Evolutionary conservation across 2,797 vertebrate genomes (phyloP).

Genomic region (Enteromius argenteus): DNA sequence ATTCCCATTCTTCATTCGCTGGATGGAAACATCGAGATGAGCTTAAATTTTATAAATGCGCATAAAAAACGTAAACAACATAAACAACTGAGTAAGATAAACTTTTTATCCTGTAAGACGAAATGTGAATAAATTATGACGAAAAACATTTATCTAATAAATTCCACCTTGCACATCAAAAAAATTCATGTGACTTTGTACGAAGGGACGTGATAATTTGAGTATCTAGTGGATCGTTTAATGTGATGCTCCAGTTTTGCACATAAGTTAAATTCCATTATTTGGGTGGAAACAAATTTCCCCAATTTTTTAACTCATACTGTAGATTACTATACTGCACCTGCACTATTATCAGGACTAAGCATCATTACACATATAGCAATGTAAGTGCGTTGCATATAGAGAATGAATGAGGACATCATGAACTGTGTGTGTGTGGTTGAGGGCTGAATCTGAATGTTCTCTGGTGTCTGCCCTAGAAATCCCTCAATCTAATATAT

Average conservation of each 20-base stretch:
- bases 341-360: neutral
- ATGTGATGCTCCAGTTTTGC: no score
- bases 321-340: neutral
- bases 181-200: no score
- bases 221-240: no score
- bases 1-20: neutral
- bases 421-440: constrained; percentile 33
- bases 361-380: neutral
- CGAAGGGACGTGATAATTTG: no score
- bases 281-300: no score
- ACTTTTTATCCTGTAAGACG: neutral
- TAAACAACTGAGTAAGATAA: neutral
- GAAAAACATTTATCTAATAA: no score
- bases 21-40: no score
- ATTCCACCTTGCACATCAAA: no score
- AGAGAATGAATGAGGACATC: constrained; percentile 40
- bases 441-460: constrained; percentile 45
- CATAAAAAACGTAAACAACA: no score
- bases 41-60: no score
- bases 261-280: no score
- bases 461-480: constrained; percentile 60
- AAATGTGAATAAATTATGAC: no score
- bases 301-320: neutral
- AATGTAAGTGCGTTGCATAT: neutral
- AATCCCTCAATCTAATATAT: constrained; percentile 63